Conservation (phyloP, 2,888 invertebrate genomes). For the Cantharis nigra region DNA sequence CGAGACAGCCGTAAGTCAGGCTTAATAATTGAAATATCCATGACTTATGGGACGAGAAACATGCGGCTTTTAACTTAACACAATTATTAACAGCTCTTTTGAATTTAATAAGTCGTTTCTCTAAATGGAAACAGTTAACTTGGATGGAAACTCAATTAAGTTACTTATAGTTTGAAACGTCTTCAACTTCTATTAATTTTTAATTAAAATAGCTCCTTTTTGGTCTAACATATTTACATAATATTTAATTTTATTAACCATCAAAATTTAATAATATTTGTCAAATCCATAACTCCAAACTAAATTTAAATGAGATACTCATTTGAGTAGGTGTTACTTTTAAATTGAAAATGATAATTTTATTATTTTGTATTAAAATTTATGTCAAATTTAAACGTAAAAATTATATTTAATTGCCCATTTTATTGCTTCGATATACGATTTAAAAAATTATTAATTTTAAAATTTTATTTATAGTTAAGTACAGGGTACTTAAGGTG, state of each 20-base stretch:
- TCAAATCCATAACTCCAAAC: neutral
- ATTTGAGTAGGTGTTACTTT: neutral
- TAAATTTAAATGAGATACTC: neutral
- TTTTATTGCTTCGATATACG: neutral
- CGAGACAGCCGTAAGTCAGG: slow-evolving; percentile 38
- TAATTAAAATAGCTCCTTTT: neutral
- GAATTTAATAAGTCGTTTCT: neutral
- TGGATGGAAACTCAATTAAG: neutral
- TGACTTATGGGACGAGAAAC: slow-evolving; percentile 42
- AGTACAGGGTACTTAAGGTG: too few relatives aligned
- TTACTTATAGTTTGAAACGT: neutral
- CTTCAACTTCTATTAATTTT: neutral
- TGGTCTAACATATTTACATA: neutral
- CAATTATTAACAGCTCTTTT: slow-evolving; percentile 29
- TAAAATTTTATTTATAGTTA: too few relatives aligned
- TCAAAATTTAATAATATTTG: neutral
- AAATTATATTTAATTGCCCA: neutral
- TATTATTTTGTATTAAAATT: neutral
- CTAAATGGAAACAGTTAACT: neutral
- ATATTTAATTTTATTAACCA: neutral
- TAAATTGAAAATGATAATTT: neutral
- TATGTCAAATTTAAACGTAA: neutral
- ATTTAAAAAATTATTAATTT: neutral
- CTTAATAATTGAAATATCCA: slow-evolving; percentile 46
- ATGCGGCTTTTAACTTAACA: slow-evolving; percentile 29